Percentiles rank a stretch among this genome's conserved stretches.
phyloP scores from a whole-genome alignment of 2,888 invertebrate genomes.

The Cerastis leucographa region DNA sequence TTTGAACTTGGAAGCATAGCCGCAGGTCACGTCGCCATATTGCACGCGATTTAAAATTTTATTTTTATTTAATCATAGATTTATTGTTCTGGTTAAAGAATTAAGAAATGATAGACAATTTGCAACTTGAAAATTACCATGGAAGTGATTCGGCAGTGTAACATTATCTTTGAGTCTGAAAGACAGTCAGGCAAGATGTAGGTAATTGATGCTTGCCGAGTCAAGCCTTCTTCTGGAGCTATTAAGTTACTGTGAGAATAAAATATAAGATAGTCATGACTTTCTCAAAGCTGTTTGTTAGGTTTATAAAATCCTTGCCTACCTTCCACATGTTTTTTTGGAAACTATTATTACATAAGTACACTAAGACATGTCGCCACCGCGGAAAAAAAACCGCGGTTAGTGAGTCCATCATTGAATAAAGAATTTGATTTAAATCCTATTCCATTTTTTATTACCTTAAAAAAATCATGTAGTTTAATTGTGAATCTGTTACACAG shows the following conservation, averaged over 20 bases:
- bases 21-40: constrained; percentile 81
- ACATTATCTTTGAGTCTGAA: constrained; percentile 36
- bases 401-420: no score
- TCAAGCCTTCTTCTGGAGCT: background rate
- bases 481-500: background rate
- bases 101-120: constrained; percentile 45
- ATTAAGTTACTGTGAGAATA: background rate
- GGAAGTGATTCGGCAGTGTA: constrained; percentile 29
- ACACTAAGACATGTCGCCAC: background rate
- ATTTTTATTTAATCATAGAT: constrained; percentile 54
- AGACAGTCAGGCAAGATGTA: constrained; percentile 35
- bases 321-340: background rate
- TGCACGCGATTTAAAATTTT: constrained; percentile 81
- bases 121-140: constrained; percentile 40
- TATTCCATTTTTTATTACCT: background rate
- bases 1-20: constrained; percentile 83
- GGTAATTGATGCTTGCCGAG: constrained; percentile 57
- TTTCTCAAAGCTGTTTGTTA: background rate
- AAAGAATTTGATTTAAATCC: background rate
- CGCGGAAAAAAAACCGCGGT: background rate
- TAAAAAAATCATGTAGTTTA: background rate
- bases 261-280: background rate
- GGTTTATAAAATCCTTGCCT: background rate
- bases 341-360: background rate
- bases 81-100: constrained; percentile 38